Evolutionary conservation across 1,140 invertebrate genomes (phyloP), one percentile per base, ranked within the genome.

Genomic region (Euura lappo): DNA sequence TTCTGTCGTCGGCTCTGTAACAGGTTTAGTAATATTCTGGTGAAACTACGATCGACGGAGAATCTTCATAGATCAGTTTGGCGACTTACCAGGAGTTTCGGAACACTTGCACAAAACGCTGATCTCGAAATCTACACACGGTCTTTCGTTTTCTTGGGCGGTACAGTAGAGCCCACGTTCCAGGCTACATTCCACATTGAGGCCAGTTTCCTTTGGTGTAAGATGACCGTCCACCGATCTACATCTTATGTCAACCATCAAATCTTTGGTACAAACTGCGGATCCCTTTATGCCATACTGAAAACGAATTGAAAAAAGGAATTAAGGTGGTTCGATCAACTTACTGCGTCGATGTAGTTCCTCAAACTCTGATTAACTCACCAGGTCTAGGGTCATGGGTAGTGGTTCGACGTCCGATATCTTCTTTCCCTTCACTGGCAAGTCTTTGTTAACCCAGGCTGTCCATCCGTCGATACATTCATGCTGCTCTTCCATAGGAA

Each of bases 161-260:
- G 88, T 80, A 80, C 95, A 97, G 6, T 91, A 82, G 0, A 96
- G 86, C 1, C 95, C 95, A 64, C 88, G 88, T 76, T 93, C 89
- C 42, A 95, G 79, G 78, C 90, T 93, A 80, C 95, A 97, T 68
- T 93, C 90, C 0, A 94, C 93, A 79, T 94, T 90, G 72, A 95
- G 86, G 1, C 92, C 93, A 11, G 92, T 92, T 74, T 91, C 90
- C 79, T 93, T 93, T 1, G 91, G 86, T 3, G 88, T 85, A 65
- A 90, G 86, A 71, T 94, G 90, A 2, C 88, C 89, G 0, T 86
- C 86, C 2, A 91, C 89, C 0, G 93, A 92, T 45, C 94, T 89
- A 78, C 95, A 97, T 83, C 92, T 89, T 71, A 97, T 94, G 66
- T 92, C 89, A 2, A 85, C 87, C 89, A 96, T 95, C 74, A 91